These are phyloP conservation scores for Aradus depressus DNA, from an alignment of 2,888 invertebrate species.

Conservation along the genomic window DNA sequence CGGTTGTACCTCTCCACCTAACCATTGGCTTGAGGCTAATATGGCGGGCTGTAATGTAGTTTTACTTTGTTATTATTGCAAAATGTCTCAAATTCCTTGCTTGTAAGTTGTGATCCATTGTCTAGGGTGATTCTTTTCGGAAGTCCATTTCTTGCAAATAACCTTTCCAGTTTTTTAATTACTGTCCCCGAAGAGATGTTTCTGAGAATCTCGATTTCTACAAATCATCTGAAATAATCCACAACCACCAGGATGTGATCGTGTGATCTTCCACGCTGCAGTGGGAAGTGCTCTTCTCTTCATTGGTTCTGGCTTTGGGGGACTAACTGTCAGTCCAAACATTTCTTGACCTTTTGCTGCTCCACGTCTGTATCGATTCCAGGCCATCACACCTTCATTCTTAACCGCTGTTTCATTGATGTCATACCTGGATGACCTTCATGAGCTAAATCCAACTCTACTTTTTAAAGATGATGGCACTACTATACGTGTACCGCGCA, in stretches of 20 bases:
- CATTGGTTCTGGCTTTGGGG: slow-evolving; percentile 25
- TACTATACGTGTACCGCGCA: slow-evolving; percentile 3
- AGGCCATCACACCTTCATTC: slow-evolving; percentile 14
- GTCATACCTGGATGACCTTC: slow-evolving; percentile 36
- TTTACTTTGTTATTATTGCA: background rate
- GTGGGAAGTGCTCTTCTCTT: slow-evolving; percentile 15
- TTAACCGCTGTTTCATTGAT: slow-evolving; percentile 27
- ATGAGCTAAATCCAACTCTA: slow-evolving; percentile 29
- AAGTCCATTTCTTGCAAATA: slow-evolving; percentile 2
- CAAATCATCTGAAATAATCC: slow-evolving; percentile 4
- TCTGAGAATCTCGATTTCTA: background rate
- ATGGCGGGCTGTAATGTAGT: slow-evolving; percentile 19
- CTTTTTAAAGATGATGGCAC: background rate
- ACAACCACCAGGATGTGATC: background rate
- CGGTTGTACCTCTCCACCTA: slow-evolving; percentile 32
- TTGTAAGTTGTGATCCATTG: slow-evolving; percentile 3
- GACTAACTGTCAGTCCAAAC: slow-evolving; percentile 17
- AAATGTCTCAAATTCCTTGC: slow-evolving; percentile 11
- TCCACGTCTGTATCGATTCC: slow-evolving; percentile 8
- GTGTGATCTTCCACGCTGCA: slow-evolving; percentile 7
- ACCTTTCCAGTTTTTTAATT: background rate
- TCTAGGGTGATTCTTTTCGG: background rate
- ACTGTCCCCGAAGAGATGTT: background rate
- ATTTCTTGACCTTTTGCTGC: slow-evolving; percentile 11
- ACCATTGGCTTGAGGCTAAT: slow-evolving; percentile 28